Base-by-base conservation (phyloP, 1,140 invertebrate genomes). In the Camponotus vicinus region DNA sequence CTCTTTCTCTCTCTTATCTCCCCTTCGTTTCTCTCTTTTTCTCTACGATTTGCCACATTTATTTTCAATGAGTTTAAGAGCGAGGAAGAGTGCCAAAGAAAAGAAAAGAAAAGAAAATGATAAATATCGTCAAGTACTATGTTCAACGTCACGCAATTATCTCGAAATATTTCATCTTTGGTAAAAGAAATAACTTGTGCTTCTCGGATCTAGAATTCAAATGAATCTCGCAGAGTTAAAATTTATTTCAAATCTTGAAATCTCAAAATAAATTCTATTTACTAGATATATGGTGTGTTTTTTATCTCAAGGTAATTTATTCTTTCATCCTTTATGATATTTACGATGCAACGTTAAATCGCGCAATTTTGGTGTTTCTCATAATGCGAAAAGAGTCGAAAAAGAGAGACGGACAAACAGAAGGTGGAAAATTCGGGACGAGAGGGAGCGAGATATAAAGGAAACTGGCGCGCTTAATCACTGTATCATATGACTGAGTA, bases 391-490 rank as follows among this genome's bases (percentile, higher is more conserved):
- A 85, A 78, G 61, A 78, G 59, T 66, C 73, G 21, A 21, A 1
- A 32, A 9, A 15, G n/a, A 4, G 32, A 18, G 40, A 49, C 27
- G 15, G 18, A 27, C 11, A 6, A 18, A 52, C 32, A 34, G 27
- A 52, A 15, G 15, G 4, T 52, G 15, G 15, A 52, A 52, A 52
- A 52, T 15, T 52, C 15, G 13, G n/a, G 8, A 32, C 9, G 37
- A 34, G 37, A 34, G 37, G 13, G 27, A 21, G 27, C 4, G 18
- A 42, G 34, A 11, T 42, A 83, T 83, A 83, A 83, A 83, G 79
- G 66, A 86, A 86, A 82, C 77, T 70, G 66, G 77, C 64, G 55
- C 77, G 78, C 66, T 86, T 86, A 86, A 86, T 86, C 85, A 66
- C 57, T 45, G 76, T 80, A 80, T 79, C 77, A 86, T 82, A 79